A percentile compares a stretch with the other conserved stretches of the same genome.
phyloP scores from a whole-genome alignment of 1,140 invertebrate genomes.

The Aricia agestis region DNA sequence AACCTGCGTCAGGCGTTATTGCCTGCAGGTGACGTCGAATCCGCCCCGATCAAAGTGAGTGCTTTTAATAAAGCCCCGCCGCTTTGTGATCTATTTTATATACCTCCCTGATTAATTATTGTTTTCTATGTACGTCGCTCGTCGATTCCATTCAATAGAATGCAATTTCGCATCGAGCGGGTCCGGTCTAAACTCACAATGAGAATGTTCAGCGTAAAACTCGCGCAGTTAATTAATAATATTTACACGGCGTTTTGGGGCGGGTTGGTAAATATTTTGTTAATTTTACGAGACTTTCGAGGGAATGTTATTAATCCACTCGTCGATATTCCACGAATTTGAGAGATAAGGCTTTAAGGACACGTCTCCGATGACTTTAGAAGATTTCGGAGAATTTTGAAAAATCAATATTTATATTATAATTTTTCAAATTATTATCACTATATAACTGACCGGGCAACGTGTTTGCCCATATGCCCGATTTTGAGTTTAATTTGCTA shows the following conservation, averaged over 20 bases:
- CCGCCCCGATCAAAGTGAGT: slow-evolving; percentile 64
- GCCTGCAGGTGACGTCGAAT: slow-evolving; percentile 67
- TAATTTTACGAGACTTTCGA: background rate
- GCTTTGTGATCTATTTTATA: slow-evolving; percentile 34
- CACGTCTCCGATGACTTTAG: background rate
- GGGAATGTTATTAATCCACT: background rate
- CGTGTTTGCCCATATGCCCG: no score
- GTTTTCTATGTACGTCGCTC: slow-evolving; percentile 13
- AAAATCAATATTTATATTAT: background rate
- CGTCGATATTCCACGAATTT: background rate
- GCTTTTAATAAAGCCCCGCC: slow-evolving; percentile 64
- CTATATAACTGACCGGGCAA: no score
- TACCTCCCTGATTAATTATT: slow-evolving; percentile 33
- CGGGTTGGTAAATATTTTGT: background rate
- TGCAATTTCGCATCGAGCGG: slow-evolving; percentile 21
- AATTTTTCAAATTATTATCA: no score
- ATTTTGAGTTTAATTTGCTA: no score
- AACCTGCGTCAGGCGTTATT: slow-evolving; percentile 53
- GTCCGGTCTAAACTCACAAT: slow-evolving; percentile 32
- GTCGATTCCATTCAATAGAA: slow-evolving; percentile 19
- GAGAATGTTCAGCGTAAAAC: slow-evolving; percentile 35
- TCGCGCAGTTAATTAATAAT: slow-evolving; percentile 17
- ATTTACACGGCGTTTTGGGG: slow-evolving; percentile 18
- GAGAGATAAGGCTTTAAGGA: background rate
- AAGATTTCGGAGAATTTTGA: background rate